phyloP scores from a whole-genome alignment of 2,113 vertebrate species.

The Ornithorhynchus anatinus region DNA sequence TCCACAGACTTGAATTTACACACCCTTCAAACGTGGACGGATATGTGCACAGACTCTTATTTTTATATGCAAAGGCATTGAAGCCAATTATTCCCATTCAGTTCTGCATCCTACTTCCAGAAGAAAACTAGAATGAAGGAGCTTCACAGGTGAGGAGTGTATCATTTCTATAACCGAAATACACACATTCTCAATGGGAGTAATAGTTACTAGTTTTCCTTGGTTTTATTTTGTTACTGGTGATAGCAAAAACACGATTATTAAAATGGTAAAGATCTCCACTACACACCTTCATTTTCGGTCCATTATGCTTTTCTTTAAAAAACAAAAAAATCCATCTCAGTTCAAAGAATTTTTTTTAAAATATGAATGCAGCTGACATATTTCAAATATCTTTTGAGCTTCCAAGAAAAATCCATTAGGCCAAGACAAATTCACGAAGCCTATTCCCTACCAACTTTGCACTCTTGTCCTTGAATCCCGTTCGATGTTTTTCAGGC shows the following conservation, averaged over 20 bases:
- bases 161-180: background rate
- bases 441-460: no score
- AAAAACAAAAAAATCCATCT: background rate
- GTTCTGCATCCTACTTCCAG: background rate
- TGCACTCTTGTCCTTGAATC: no score
- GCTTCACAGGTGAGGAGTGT: background rate
- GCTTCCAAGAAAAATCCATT: slow-evolving; percentile 21
- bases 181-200: background rate
- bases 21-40: no score
- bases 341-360: background rate
- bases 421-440: background rate
- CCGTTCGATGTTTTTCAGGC: no score
- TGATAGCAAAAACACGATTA: background rate
- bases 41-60: no score
- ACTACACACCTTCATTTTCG: background rate
- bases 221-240: no score
- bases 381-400: background rate
- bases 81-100: background rate
- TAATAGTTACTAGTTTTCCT: background rate
- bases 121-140: background rate
- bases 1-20: no score
- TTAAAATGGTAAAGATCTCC: background rate
- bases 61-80: no score
- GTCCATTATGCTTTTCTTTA: background rate
- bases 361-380: background rate